phyloP scores from a whole-genome alignment of 2,888 invertebrate genomes.

The Melieria crassipennis region DNA sequence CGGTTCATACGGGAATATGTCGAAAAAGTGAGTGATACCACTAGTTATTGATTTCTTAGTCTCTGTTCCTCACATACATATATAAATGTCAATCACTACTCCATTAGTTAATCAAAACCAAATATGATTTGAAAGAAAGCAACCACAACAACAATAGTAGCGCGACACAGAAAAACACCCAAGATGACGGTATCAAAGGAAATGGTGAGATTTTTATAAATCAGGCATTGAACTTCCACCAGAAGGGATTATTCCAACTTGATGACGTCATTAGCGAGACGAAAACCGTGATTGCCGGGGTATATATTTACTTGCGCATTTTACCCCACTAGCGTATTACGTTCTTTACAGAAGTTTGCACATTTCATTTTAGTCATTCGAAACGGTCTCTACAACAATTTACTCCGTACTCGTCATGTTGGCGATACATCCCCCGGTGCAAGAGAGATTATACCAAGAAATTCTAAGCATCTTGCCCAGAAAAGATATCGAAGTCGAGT shows the following conservation, averaged over 20 bases:
- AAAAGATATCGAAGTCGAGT: constrained; percentile 32
- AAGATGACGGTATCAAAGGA: constrained; percentile 25
- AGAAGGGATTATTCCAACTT: constrained; percentile 42
- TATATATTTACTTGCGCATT: constrained; percentile 34
- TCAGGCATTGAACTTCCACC: constrained; percentile 45
- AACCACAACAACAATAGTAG: background rate
- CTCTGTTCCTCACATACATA: background rate
- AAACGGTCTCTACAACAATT: constrained; percentile 48
- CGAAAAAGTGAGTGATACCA: constrained; percentile 10
- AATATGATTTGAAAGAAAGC: background rate
- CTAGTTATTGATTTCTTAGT: background rate
- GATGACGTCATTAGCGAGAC: constrained; percentile 48
- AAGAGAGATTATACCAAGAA: constrained; percentile 49
- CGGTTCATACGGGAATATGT: constrained; percentile 4
- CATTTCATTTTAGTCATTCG: constrained; percentile 44
- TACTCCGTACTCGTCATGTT: constrained; percentile 45
- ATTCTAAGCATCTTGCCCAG: constrained; percentile 38
- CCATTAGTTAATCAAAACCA: constrained; percentile 1
- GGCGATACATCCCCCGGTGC: constrained; percentile 51
- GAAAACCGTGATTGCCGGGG: constrained; percentile 47
- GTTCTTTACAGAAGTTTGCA: background rate
- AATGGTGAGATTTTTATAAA: constrained; percentile 44
- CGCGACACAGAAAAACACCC: background rate
- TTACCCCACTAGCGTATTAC: background rate
- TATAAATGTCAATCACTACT: background rate